Conservation (phyloP, 2,113 vertebrate genomes). For the Colaptes auratus region DNA sequence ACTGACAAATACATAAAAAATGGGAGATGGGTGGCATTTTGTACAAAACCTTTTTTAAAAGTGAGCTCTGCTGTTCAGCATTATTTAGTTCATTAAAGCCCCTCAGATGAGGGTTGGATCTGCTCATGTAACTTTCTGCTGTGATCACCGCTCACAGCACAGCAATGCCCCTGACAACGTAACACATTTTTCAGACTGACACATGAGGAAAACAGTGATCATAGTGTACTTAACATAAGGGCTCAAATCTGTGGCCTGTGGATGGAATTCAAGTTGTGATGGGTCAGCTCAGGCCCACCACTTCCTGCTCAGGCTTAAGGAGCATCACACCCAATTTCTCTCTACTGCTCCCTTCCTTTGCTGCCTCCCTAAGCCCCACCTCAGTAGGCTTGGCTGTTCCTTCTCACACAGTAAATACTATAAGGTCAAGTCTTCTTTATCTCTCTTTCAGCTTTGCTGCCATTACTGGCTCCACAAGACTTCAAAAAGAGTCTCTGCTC, state of each 20-base stretch:
- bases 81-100: constrained; percentile 9
- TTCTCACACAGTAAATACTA: not conserved
- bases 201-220: not conserved
- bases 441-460: not conserved
- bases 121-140: not conserved
- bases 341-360: not conserved
- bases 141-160: not conserved
- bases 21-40: not conserved
- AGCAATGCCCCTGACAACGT: not conserved
- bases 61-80: not conserved
- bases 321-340: not conserved
- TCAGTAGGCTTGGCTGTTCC: not conserved
- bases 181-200: not conserved
- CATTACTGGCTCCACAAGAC: not conserved
- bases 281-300: not conserved
- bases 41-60: not conserved
- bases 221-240: not conserved
- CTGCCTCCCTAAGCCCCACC: not conserved
- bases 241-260: not conserved
- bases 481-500: not conserved
- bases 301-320: not conserved
- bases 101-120: not conserved
- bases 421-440: not conserved
- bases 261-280: not conserved
- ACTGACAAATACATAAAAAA: not conserved